Evolutionary conservation across 1,140 invertebrate genomes (phyloP).

Genomic region (Drosophila repleta): DNA sequence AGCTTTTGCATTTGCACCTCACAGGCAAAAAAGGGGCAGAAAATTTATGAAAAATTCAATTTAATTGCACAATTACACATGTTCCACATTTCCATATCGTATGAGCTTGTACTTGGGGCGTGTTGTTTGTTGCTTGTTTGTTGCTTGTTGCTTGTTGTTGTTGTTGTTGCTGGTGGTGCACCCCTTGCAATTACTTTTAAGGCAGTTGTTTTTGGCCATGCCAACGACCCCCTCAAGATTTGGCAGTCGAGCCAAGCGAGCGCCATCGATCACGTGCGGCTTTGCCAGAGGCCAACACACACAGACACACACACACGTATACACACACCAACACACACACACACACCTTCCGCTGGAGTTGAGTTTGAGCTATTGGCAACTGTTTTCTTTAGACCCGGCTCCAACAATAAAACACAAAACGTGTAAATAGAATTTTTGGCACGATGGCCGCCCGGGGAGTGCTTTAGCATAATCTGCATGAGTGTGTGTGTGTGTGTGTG

Average conservation of each 20-base stretch:
- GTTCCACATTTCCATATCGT: slow-evolving; percentile 71
- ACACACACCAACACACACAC: slow-evolving; percentile 25
- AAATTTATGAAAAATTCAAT: slow-evolving; percentile 84
- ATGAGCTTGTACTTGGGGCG: slow-evolving; percentile 10
- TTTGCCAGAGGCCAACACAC: slow-evolving; percentile 49
- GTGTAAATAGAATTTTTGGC: slow-evolving; percentile 84
- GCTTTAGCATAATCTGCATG: slow-evolving; percentile 83
- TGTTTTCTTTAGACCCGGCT: slow-evolving; percentile 49
- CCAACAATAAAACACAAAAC: slow-evolving; percentile 83
- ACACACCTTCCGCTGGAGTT: slow-evolving; percentile 45
- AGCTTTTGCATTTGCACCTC: slow-evolving; percentile 26
- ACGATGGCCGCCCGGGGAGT: slow-evolving; percentile 80
- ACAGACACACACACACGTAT: slow-evolving; percentile 17
- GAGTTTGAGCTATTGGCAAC: slow-evolving; percentile 75
- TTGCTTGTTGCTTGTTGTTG: slow-evolving; percentile 15
- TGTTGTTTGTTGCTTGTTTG: slow-evolving; percentile 26
- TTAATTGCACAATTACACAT: slow-evolving; percentile 84
- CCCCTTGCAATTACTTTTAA: slow-evolving; percentile 81
- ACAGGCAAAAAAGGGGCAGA: slow-evolving; percentile 30
- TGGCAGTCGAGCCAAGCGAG: slow-evolving; percentile 34
- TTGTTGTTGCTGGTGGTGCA: slow-evolving; percentile 51
- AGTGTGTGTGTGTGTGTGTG: slow-evolving; percentile 29
- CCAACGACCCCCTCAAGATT: slow-evolving; percentile 72
- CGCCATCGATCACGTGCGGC: slow-evolving; percentile 79
- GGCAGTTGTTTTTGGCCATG: slow-evolving; percentile 51